Base-by-base conservation (phyloP, 2,888 invertebrate species). In the Trichopoda pennipes region DNA sequence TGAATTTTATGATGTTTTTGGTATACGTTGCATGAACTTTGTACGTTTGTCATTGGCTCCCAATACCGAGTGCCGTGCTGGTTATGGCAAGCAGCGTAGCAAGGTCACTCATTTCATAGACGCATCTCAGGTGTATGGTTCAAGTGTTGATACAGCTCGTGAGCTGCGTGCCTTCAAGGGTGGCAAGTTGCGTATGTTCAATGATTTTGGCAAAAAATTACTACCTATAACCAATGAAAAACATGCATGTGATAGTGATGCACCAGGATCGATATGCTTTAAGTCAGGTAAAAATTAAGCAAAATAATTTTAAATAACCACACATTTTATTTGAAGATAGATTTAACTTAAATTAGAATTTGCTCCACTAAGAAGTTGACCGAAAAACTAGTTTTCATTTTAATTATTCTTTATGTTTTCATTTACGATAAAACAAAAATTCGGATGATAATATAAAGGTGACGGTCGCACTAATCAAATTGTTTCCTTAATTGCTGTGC, bases 391-490 rank as follows among this genome's bases (percentile, higher is more conserved):
- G 10, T 12, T 38, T 38, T 38, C 12, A 38, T 12, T 38, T 38
- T 12, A 38, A 35, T 12, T 38, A 1, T 12, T 38, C 12, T 38
- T 38, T 28, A 6, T 28, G 28, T 6, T 28, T 28, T 28, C 8
- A 4, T 28, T 1, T 12, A 38, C 12, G 12, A 2, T 38, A 1
- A 12, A 10, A 8, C n/a, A 60, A 42, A 28, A 28, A 28, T 6
- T 2, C 3, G 7, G 1, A 28, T 21, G 12, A 8, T 2, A 17
- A 16, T 47, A 16, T 81, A 95, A 28, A 28, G 96, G 96, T 14
- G 96, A 96, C 88, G 93, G 93, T 6, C 93, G 96, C 82, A 94
- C 94, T 1, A 96, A 96, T 91, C 96, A 96, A 89, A 94, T 95
- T 86, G 94, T 96, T 10, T 94, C 95, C 0, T 91, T 96, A 56